These are phyloP conservation scores for Siniperca knerii DNA, from an alignment of 2,113 vertebrate species.

Conservation along the genomic window DNA sequence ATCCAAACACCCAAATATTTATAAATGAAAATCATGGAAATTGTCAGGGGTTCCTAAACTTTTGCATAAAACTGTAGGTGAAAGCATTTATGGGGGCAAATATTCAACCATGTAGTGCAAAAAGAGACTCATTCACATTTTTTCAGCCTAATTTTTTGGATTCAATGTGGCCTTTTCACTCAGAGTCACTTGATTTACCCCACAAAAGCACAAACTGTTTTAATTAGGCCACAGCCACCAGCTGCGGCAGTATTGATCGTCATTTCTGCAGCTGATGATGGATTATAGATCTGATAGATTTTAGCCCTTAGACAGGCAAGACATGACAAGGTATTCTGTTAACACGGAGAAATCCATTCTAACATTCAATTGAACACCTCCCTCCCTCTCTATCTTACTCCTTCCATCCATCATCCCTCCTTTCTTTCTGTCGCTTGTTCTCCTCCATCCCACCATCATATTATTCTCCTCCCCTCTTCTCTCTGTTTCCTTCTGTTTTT, in stretches of 20 bases:
- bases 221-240: constrained; percentile 26
- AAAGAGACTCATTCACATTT: neutral
- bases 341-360: constrained; percentile 52
- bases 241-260: constrained; percentile 41
- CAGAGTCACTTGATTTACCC: constrained; percentile 4
- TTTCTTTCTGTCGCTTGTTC: neutral
- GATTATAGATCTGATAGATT: constrained; percentile 59
- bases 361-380: constrained; percentile 39
- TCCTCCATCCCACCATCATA: neutral
- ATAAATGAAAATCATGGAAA: too few relatives aligned
- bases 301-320: constrained; percentile 45
- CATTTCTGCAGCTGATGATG: constrained; percentile 58
- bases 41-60: too few relatives aligned
- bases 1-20: too few relatives aligned
- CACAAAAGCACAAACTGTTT: constrained; percentile 17
- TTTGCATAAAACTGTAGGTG: too few relatives aligned
- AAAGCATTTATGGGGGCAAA: neutral
- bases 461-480: too few relatives aligned
- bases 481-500: neutral
- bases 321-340: constrained; percentile 69
- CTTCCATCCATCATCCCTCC: constrained; percentile 46
- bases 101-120: neutral
- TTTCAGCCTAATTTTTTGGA: neutral
- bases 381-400: constrained; percentile 4
- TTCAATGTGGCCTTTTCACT: neutral